Base-by-base conservation (phyloP, 2,888 invertebrate genomes). In the Imbricaverruca yamaguchii region DNA sequence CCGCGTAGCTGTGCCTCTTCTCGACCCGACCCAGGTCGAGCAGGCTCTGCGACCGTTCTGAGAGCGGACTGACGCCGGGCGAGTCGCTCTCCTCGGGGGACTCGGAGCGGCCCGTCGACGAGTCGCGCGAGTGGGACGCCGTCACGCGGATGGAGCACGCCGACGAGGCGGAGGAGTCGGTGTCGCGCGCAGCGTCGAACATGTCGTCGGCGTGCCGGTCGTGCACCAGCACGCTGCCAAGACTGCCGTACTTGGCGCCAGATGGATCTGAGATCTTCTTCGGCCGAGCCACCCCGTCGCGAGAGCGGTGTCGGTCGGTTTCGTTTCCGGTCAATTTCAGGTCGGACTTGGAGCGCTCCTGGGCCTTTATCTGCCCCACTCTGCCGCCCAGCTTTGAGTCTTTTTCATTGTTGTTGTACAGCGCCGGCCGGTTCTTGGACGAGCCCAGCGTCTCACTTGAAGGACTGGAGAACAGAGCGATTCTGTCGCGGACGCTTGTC, bases 401-500 rank as follows among this genome's bases (percentile, higher is more conserved):
- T 11, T 18, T 74, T 10, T 74, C 74, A 4, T 10, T 11, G 69
- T 12, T 13, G 0, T 7, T 15, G 0, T 39, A 13, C 25, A 53
- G 25, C 23, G 12, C 7, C 7, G 23, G 74, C 8, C 61, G 39
- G 80, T 80, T 55, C 81, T 82, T 25, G 81, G 80, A 53, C 0
- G 12, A 12, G 0, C 81, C 63, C 15, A 82, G 82, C 77, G 80
- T 81, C 79, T 83, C 77, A 18, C 67, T 80, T 39, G 82, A 81
- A 39, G 83, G 82, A 39, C 82, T 90, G 77, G 94, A 93, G 88
- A 94, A 94, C 92, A 94, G 93, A 82, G 94, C 94, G 85, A 94
- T 94, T 88, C 94, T 94, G 86, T 94, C 94, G 85, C 92, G 91
- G 81, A 94, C 94, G 85, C 93, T 94, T 0, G 56, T 57, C 18